Evolutionary conservation across 2,888 invertebrate genomes (phyloP).

Genomic region (Digitonthophagus gazella): DNA sequence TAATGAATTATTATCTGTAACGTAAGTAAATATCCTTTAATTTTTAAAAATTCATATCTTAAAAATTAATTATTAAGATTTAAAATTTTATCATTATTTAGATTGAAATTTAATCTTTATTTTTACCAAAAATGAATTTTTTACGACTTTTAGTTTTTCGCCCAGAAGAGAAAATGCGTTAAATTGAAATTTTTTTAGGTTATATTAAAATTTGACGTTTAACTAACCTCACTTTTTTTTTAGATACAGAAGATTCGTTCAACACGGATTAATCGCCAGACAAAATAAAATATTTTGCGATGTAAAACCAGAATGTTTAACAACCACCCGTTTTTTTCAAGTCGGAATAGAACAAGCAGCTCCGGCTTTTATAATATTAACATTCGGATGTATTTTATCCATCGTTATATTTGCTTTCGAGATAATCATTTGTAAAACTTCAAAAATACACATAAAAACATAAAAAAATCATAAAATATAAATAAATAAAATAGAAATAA

Average conservation of each 20-base stretch:
- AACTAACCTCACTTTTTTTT: not conserved
- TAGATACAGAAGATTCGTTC: conserved; percentile 24
- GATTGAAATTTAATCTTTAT: too few relatives aligned
- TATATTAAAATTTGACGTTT: too few relatives aligned
- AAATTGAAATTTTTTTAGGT: too few relatives aligned
- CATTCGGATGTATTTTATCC: conserved; percentile 19
- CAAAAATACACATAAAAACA: too few relatives aligned
- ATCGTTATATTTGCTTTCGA: conserved; percentile 18
- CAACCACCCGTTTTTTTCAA: conserved; percentile 27
- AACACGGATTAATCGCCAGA: conserved; percentile 21
- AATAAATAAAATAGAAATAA: too few relatives aligned
- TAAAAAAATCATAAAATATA: too few relatives aligned
- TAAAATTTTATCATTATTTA: too few relatives aligned
- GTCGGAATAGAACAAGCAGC: conserved; percentile 30
- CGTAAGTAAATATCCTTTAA: conserved; percentile 32
- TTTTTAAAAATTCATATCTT: too few relatives aligned
- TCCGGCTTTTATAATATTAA: conserved; percentile 26
- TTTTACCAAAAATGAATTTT: too few relatives aligned
- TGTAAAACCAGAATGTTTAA: conserved; percentile 26
- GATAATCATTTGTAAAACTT: not conserved
- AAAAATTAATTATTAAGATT: too few relatives aligned
- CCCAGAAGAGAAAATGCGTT: too few relatives aligned
- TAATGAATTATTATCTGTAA: conserved; percentile 37
- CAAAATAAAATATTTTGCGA: conserved; percentile 19
- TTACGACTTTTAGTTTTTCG: too few relatives aligned